Conservation (phyloP, 2,888 invertebrate species). For the Oligia latruncula region DNA sequence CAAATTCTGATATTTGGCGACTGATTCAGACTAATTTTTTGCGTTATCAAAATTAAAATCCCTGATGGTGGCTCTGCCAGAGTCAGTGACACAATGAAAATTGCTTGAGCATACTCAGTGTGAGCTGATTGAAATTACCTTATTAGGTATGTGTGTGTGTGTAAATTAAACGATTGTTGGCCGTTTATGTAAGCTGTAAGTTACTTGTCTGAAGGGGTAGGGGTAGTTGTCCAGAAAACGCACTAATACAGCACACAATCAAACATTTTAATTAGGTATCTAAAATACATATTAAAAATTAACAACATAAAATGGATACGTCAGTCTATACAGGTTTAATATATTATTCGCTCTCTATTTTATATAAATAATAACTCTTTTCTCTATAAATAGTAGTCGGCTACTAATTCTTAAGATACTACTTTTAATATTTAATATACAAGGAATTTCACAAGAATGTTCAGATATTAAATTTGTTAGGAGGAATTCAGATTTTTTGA, state of each 20-base stretch:
- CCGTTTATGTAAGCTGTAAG: not conserved
- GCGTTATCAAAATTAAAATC: no score
- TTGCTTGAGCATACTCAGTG: not conserved
- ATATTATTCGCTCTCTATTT: slow-evolving; percentile 73
- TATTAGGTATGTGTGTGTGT: not conserved
- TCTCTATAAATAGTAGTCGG: slow-evolving; percentile 65
- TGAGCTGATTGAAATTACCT: not conserved
- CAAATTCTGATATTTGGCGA: no score
- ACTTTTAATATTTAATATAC: slow-evolving; percentile 54
- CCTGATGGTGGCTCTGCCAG: no score
- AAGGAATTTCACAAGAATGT: slow-evolving; percentile 57
- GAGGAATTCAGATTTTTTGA: slow-evolving; percentile 17
- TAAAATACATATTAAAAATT: slow-evolving; percentile 72
- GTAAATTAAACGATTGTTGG: not conserved
- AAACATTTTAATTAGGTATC: slow-evolving; percentile 73
- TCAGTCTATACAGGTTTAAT: slow-evolving; percentile 76
- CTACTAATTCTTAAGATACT: slow-evolving; percentile 60
- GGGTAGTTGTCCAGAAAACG: slow-evolving; percentile 39
- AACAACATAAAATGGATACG: slow-evolving; percentile 72
- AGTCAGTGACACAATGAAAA: not conserved
- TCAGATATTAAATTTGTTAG: slow-evolving; percentile 41
- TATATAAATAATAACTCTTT: slow-evolving; percentile 70
- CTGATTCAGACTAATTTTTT: no score
- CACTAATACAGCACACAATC: slow-evolving; percentile 70
- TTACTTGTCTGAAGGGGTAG: not conserved